Conservation (phyloP, 1,140 invertebrate genomes). For the Papilio dardanus region DNA sequence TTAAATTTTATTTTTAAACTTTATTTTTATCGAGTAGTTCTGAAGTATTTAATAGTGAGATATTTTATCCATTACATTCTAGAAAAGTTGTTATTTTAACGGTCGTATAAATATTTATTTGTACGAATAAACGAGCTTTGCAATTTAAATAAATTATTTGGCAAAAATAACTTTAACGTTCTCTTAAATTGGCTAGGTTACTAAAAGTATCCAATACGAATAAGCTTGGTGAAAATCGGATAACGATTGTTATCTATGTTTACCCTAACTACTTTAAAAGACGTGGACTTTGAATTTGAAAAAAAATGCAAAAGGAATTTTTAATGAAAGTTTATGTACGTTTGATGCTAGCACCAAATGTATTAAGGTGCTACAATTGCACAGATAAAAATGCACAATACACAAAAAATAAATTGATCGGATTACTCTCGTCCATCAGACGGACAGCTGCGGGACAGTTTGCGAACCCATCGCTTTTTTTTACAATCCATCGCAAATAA, state of each 20-base stretch:
- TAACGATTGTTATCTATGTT: neutral
- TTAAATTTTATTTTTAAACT: neutral
- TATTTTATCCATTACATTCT: neutral
- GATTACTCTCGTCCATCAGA: conserved; percentile 62
- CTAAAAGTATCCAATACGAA: neutral
- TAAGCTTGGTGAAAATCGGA: neutral
- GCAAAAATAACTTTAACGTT: neutral
- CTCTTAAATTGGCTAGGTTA: neutral
- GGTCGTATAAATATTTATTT: neutral
- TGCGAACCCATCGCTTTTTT: conserved; percentile 64
- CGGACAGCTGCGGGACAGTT: conserved; percentile 70
- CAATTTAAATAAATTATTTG: neutral
- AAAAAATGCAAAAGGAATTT: neutral
- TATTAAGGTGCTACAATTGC: conserved; percentile 40
- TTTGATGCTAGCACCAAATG: neutral
- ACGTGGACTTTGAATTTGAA: neutral
- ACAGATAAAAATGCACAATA: conserved; percentile 50
- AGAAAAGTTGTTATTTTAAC: neutral
- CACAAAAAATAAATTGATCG: conserved; percentile 73
- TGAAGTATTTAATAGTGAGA: neutral
- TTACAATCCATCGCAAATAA: conserved; percentile 62
- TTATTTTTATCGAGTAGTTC: neutral
- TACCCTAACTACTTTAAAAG: neutral
- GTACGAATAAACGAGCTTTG: neutral
- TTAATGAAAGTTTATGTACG: neutral